Conservation (phyloP, 2,888 invertebrate species). For the Acrobasis suavella region DNA sequence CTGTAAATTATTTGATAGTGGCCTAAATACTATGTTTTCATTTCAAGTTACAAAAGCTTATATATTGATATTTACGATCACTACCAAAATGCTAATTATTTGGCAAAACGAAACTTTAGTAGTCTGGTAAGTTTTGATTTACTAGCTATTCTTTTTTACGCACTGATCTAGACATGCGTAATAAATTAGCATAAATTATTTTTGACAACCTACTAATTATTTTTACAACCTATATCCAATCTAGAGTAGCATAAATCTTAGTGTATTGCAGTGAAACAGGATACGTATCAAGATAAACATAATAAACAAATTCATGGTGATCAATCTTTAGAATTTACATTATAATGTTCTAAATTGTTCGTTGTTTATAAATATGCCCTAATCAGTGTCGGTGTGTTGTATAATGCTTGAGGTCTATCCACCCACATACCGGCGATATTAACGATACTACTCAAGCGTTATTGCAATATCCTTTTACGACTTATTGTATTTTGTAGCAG, state of each 20-base stretch:
- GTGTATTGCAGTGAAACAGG: not conserved
- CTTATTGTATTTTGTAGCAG: too few relatives aligned
- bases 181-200: not conserved
- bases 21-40: too few relatives aligned
- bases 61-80: too few relatives aligned
- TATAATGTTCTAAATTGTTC: constrained; percentile 15
- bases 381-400: constrained; percentile 17
- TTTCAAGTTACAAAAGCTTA: too few relatives aligned
- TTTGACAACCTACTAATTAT: not conserved
- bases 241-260: not conserved
- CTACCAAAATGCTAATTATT: too few relatives aligned
- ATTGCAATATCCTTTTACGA: not conserved
- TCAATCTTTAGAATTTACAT: constrained; percentile 3
- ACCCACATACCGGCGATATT: not conserved
- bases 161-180: too few relatives aligned
- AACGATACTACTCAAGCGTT: not conserved
- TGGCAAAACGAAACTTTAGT: too few relatives aligned
- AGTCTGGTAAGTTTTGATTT: too few relatives aligned
- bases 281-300: constrained; percentile 16
- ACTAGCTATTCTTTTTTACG: too few relatives aligned
- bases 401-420: not conserved
- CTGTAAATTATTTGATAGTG: too few relatives aligned
- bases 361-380: constrained; percentile 17
- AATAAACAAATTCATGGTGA: constrained; percentile 26
- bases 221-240: not conserved